Evolutionary conservation across 2,888 invertebrate genomes (phyloP).

Genomic region (Steromphala cineraria): DNA sequence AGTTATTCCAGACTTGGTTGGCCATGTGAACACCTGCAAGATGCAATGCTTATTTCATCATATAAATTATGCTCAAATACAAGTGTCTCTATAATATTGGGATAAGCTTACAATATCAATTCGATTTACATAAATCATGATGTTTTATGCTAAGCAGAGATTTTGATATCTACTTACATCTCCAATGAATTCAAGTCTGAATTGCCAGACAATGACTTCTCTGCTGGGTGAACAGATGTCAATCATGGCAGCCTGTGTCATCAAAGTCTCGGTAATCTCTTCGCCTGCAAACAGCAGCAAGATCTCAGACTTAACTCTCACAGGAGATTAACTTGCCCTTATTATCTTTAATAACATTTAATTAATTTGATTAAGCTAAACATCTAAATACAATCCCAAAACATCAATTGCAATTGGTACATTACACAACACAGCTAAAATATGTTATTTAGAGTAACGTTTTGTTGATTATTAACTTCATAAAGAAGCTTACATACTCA

Average conservation of each 20-base stretch:
- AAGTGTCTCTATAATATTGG: too few species aligned
- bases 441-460: too few species aligned
- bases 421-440: too few species aligned
- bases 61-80: background rate
- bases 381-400: too few species aligned
- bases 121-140: too few species aligned
- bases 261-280: constrained; percentile 42
- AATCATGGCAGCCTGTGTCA: constrained; percentile 7
- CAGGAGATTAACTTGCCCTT: too few species aligned
- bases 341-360: background rate
- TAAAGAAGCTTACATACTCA: too few species aligned
- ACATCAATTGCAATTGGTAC: too few species aligned
- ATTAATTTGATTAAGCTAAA: background rate
- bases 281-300: constrained; percentile 30
- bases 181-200: constrained; percentile 36
- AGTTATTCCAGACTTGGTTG: constrained; percentile 48
- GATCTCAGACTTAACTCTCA: background rate
- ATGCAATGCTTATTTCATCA: background rate
- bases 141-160: too few species aligned
- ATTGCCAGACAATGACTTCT: constrained; percentile 39
- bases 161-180: constrained; percentile 35
- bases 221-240: constrained; percentile 41
- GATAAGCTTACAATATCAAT: too few species aligned
- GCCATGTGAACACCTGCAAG: constrained; percentile 50
- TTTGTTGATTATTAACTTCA: too few species aligned